These are phyloP conservation scores for Percopsis omiscomaycus DNA, from an alignment of 2,797 vertebrate genomes.

Conservation along the genomic window DNA sequence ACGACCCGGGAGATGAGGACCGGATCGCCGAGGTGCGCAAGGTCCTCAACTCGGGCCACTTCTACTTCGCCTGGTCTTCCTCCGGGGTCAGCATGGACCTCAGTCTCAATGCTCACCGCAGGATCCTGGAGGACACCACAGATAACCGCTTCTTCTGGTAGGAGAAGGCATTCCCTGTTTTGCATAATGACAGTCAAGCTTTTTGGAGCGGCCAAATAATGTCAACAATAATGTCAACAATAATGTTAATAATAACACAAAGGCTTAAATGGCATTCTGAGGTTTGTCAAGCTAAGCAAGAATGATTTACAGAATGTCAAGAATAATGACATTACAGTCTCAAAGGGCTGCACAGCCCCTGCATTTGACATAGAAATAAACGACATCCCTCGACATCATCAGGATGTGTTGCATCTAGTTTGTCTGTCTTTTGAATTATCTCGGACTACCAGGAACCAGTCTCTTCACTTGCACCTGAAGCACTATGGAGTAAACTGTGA, in stretches of 20 bases:
- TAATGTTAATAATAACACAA: too few relatives aligned
- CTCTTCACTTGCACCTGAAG: slow-evolving; percentile 93
- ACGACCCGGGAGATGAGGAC: slow-evolving; percentile 90
- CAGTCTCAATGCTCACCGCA: slow-evolving; percentile 93
- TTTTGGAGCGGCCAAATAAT: background rate
- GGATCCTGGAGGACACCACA: slow-evolving; percentile 89
- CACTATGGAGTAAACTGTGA: slow-evolving; percentile 97
- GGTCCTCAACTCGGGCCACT: slow-evolving; percentile 93
- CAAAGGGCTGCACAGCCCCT: too few relatives aligned
- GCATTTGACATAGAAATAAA: too few relatives aligned
- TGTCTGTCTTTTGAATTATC: slow-evolving; percentile 18
- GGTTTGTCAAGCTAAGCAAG: too few relatives aligned
- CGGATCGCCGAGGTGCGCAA: slow-evolving; percentile 93
- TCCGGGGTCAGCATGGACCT: slow-evolving; percentile 90
- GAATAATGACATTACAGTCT: too few relatives aligned
- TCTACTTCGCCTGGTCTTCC: slow-evolving; percentile 97
- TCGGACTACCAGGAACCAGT: slow-evolving; percentile 87
- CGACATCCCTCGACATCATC: too few relatives aligned
- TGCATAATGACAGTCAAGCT: background rate
- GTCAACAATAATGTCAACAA: too few relatives aligned
- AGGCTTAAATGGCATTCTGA: too few relatives aligned
- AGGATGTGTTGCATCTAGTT: background rate
- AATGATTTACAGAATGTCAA: too few relatives aligned
- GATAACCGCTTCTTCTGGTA: slow-evolving; percentile 98
- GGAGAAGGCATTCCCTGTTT: slow-evolving; percentile 33